Evolutionary conservation across 2,888 invertebrate genomes (phyloP).

Genomic region (Notodonta ziczac): DNA sequence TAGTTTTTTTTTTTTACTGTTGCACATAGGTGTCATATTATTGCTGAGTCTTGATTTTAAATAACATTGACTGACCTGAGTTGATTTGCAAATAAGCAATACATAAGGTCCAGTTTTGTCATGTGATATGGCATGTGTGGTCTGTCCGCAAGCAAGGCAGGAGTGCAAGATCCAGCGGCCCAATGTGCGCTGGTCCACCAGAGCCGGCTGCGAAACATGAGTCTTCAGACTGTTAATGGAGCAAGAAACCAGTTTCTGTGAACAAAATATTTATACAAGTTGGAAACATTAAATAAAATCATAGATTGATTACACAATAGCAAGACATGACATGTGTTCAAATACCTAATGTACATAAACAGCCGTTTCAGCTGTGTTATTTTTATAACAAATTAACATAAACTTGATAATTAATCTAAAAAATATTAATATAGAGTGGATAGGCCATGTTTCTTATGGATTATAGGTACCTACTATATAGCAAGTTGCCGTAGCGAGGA

Average conservation of each 20-base stretch:
- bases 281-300: too few relatives aligned
- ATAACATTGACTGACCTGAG: constrained; percentile 79
- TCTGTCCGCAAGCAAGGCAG: constrained; percentile 87
- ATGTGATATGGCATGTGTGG: constrained; percentile 86
- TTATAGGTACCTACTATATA: not conserved
- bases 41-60: not conserved
- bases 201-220: constrained; percentile 83
- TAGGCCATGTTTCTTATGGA: not conserved
- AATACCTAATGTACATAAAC: not conserved
- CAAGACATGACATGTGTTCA: not conserved
- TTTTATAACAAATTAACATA: not conserved
- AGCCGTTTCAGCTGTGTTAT: not conserved
- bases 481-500: not conserved
- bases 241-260: constrained; percentile 82
- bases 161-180: constrained; percentile 86
- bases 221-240: constrained; percentile 76
- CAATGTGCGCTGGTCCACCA: constrained; percentile 82
- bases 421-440: not conserved
- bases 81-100: constrained; percentile 82
- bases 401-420: not conserved
- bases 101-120: constrained; percentile 71
- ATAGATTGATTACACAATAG: not conserved
- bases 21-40: not conserved
- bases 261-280: constrained; percentile 14
- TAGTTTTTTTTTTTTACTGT: not conserved